These are phyloP conservation scores for Heliocidaris erythrogramma DNA, from an alignment of 35 echinoderm and acorn worm genomes.

Conservation along the genomic window DNA sequence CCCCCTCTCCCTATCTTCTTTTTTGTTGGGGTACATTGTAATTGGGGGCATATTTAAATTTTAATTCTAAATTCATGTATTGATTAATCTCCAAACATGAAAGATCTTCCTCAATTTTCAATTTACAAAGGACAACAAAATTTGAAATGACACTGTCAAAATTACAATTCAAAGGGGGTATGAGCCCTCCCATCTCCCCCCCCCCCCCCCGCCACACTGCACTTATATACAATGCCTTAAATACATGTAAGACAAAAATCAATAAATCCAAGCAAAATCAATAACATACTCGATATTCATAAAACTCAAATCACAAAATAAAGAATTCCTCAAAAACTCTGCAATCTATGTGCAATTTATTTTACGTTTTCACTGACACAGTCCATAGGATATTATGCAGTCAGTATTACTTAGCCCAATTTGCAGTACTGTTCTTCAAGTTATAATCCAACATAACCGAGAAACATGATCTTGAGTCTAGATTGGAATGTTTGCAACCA, in stretches of 20 bases:
- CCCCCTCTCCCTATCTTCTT: no score
- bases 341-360: constrained; percentile 18
- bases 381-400: neutral
- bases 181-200: no score
- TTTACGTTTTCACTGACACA: neutral
- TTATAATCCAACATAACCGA: neutral
- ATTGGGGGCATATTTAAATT: no score
- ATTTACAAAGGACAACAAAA: no score
- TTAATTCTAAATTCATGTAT: no score
- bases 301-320: neutral
- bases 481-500: neutral
- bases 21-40: no score
- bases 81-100: no score
- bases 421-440: neutral
- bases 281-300: neutral
- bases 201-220: neutral
- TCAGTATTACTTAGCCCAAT: neutral
- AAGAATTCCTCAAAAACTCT: neutral
- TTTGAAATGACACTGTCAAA: no score
- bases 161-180: no score
- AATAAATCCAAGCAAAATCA: neutral
- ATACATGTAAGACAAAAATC: neutral
- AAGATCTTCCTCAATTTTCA: no score
- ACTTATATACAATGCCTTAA: neutral
- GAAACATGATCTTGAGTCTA: neutral